Conservation (phyloP, 2,888 invertebrate species). For the Temnothorax rugatulus region DNA sequence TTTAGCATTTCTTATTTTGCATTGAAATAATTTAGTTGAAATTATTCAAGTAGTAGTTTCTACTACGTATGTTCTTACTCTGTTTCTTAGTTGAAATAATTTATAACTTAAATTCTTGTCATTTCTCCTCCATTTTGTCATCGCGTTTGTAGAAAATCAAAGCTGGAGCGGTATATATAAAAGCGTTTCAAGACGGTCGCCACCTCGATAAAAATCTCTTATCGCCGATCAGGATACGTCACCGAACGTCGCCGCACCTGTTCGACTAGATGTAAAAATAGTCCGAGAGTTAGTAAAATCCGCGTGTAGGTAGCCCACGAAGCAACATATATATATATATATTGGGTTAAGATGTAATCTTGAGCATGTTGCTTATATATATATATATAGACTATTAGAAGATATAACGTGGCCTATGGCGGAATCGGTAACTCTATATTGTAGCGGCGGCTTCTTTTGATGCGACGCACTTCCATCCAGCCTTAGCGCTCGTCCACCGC, state of each 20-base stretch:
- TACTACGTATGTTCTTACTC: neutral
- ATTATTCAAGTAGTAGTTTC: neutral
- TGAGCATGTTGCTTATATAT: no score
- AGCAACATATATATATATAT: constrained; percentile 72
- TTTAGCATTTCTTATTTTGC: neutral
- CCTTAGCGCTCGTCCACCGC: constrained; percentile 79
- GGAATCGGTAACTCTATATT: constrained; percentile 82
- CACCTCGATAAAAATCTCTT: constrained; percentile 53
- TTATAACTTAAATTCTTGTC: neutral
- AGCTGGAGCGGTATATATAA: constrained; percentile 38
- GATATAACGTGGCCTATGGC: constrained; percentile 80
- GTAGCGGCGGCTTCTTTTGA: constrained; percentile 84
- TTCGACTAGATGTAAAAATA: constrained; percentile 64
- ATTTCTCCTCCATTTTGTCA: neutral
- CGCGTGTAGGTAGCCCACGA: neutral
- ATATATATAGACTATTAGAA: constrained; percentile 82
- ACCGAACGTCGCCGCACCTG: constrained; percentile 48
- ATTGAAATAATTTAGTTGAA: neutral
- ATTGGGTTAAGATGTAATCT: no score
- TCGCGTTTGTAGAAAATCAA: neutral
- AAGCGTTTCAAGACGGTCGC: constrained; percentile 56
- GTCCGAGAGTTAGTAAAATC: neutral
- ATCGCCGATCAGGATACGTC: constrained; percentile 61
- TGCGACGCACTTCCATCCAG: constrained; percentile 78
- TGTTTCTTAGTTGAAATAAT: neutral